A percentile compares a stretch with the other conserved stretches of the same genome.
phyloP scores from a whole-genome alignment of 2,888 invertebrate species.

The Polia nebulosa region DNA sequence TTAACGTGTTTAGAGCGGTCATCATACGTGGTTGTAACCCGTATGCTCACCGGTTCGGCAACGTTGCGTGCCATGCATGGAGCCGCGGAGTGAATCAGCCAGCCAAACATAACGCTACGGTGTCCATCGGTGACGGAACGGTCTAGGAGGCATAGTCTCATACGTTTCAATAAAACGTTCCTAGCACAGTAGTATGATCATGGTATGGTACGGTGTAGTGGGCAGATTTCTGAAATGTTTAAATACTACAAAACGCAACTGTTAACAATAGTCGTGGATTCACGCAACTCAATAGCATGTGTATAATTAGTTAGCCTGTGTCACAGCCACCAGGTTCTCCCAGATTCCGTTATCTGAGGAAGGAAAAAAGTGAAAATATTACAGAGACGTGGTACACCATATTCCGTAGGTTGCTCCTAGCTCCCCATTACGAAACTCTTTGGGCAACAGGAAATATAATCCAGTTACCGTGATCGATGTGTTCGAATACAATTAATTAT shows the following conservation, averaged over 20 bases:
- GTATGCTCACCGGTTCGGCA: no score
- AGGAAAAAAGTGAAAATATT: slow-evolving; percentile 39
- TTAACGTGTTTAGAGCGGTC: no score
- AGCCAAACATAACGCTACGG: no score
- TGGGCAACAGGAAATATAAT: slow-evolving; percentile 53
- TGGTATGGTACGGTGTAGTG: no score
- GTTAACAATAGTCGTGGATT: neutral
- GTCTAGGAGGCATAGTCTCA: no score
- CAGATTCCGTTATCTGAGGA: slow-evolving; percentile 16
- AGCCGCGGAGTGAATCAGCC: no score
- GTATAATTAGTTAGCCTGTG: neutral
- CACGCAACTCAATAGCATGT: neutral
- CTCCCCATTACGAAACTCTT: slow-evolving; percentile 29
- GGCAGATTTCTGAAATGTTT: no score
- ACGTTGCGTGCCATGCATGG: no score
- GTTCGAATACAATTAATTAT: slow-evolving; percentile 61
- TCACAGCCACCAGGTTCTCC: neutral
- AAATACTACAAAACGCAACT: neutral
- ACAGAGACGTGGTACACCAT: slow-evolving; percentile 6
- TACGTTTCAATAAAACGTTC: no score
- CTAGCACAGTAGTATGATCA: no score
- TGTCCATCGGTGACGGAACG: no score
- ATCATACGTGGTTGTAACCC: no score
- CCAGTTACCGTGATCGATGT: slow-evolving; percentile 58
- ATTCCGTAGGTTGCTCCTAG: slow-evolving; percentile 25